phyloP scores from a whole-genome alignment of 2,888 invertebrate species.

The Nesidiocoris tenuis region DNA sequence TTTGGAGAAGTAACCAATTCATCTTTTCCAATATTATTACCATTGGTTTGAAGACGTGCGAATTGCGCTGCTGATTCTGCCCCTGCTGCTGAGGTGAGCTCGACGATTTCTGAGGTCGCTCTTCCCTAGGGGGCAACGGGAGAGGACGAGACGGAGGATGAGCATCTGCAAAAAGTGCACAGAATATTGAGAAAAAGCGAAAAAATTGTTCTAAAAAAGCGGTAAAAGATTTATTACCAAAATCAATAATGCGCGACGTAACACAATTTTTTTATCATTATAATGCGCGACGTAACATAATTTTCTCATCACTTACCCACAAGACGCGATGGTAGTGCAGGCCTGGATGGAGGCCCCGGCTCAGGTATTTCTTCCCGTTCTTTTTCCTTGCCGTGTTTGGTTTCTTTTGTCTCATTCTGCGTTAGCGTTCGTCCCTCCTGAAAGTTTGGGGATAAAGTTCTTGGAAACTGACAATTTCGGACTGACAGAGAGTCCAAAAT shows the following conservation, averaged over 20 bases:
- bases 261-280: too few species aligned
- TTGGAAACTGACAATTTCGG: background rate
- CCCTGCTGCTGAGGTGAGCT: constrained; percentile 60
- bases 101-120: constrained; percentile 56
- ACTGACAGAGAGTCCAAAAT: background rate
- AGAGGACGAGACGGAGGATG: constrained; percentile 78
- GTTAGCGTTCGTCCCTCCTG: constrained; percentile 60
- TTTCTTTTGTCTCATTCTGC: constrained; percentile 56
- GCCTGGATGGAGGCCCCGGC: constrained; percentile 83
- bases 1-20: too few species aligned
- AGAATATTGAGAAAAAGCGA: background rate
- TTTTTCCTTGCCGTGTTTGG: constrained; percentile 54
- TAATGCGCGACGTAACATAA: too few species aligned
- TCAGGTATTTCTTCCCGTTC: constrained; percentile 64
- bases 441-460: background rate
- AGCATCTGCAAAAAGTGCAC: constrained; percentile 70
- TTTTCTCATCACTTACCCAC: constrained; percentile 66
- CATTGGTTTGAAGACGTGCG: constrained; percentile 78
- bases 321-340: constrained; percentile 85
- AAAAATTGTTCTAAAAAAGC: background rate
- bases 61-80: constrained; percentile 69
- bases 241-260: too few species aligned
- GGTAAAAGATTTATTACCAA: background rate
- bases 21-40: too few species aligned
- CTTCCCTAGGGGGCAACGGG: constrained; percentile 77